These are phyloP conservation scores for Gambelia wislizenii DNA, from an alignment of 2,797 vertebrate species.

Conservation along the genomic window DNA sequence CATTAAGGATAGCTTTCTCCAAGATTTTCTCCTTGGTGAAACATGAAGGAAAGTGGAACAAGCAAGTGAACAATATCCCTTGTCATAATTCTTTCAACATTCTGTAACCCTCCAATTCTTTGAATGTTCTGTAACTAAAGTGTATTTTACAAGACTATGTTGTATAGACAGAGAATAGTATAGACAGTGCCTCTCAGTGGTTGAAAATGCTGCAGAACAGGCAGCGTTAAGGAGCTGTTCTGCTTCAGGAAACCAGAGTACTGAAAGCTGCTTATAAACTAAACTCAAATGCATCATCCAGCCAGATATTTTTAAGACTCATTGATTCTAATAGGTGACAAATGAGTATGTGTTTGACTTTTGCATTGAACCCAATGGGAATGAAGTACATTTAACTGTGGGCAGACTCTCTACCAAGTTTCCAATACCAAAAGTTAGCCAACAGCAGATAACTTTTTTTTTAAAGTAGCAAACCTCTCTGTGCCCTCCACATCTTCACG, in stretches of 20 bases:
- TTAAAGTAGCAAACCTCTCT: not conserved
- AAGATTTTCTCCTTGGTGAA: not conserved
- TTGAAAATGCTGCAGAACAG: not conserved
- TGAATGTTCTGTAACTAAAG: not conserved
- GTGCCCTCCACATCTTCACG: too few relatives aligned
- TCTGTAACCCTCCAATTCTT: not conserved
- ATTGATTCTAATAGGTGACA: not conserved
- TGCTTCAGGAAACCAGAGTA: not conserved
- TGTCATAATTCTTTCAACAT: not conserved
- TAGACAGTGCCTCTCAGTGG: not conserved
- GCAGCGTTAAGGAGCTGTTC: not conserved
- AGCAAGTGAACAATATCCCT: not conserved
- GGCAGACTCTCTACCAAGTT: not conserved
- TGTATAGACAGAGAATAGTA: not conserved
- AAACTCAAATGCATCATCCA: not conserved
- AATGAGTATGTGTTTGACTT: not conserved
- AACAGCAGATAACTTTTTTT: not conserved
- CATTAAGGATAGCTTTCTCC: slow-evolving; percentile 35
- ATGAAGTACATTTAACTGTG: not conserved
- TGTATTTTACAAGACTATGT: not conserved
- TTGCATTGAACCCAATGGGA: not conserved
- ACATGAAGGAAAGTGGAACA: not conserved
- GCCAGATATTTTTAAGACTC: not conserved
- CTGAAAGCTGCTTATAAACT: not conserved
- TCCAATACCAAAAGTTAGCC: not conserved